These are phyloP conservation scores for Puma concolor DNA, from an alignment of 2,113 vertebrate genomes.

Conservation along the genomic window DNA sequence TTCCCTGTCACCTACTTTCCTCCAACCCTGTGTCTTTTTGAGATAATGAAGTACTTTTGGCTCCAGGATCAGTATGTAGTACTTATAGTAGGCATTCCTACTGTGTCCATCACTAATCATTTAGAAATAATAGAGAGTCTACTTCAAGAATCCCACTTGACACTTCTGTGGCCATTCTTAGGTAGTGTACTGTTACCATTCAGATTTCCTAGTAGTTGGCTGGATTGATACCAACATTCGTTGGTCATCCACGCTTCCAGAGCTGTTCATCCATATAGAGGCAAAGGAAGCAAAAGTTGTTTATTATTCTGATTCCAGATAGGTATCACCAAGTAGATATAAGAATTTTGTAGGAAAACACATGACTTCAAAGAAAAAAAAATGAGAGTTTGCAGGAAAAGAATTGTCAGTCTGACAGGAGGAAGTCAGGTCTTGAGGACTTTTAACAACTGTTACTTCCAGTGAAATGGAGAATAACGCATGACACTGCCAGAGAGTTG, in stretches of 20 bases:
- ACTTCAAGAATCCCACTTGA: background rate
- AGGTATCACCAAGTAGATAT: background rate
- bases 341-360: background rate
- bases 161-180: background rate
- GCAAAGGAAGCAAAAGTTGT: background rate
- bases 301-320: background rate
- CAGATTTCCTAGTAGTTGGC: background rate
- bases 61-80: background rate
- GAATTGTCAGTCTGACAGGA: background rate
- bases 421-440: background rate
- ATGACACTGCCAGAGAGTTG: background rate
- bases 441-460: background rate
- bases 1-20: background rate
- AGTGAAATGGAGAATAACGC: background rate
- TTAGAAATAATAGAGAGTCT: background rate
- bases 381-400: background rate
- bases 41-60: background rate
- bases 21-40: background rate
- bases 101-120: background rate
- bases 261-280: background rate
- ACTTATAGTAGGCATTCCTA: background rate
- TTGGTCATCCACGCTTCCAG: background rate
- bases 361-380: background rate
- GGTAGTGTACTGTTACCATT: rapidly evolving
- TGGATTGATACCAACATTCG: background rate